Evolutionary conservation across 2,113 vertebrate genomes (phyloP).

Genomic region (Sceloporus undulatus): DNA sequence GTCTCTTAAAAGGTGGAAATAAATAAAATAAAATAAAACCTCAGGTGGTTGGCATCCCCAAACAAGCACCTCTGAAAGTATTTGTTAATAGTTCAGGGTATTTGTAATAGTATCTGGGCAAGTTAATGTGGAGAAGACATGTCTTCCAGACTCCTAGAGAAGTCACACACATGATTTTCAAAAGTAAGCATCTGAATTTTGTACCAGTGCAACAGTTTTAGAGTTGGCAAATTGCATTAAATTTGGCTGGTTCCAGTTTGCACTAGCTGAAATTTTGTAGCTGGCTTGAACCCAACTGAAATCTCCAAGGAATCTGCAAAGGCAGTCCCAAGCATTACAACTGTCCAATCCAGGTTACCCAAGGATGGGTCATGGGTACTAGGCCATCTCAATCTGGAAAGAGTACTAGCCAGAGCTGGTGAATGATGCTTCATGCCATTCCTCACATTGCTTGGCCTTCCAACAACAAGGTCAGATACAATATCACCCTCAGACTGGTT

Average conservation of each 20-base stretch:
- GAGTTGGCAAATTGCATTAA: background rate
- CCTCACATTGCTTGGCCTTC: background rate
- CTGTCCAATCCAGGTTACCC: background rate
- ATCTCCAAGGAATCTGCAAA: background rate
- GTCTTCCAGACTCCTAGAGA: background rate
- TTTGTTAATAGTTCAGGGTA: too few relatives aligned
- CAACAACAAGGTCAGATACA: background rate
- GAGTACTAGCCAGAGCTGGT: background rate
- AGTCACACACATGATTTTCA: background rate
- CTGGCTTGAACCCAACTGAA: background rate
- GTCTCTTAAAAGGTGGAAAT: background rate
- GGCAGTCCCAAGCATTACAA: background rate
- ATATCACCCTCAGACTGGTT: too few relatives aligned
- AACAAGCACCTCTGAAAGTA: too few relatives aligned
- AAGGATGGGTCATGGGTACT: background rate
- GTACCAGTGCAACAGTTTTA: background rate
- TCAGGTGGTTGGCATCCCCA: background rate
- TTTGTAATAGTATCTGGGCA: background rate
- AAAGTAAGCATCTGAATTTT: background rate
- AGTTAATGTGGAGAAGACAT: background rate
- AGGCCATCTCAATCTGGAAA: too few relatives aligned
- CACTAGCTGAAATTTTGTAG: background rate
- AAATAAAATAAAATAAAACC: background rate
- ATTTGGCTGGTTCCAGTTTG: background rate
- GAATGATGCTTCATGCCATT: background rate